phyloP scores from a whole-genome alignment of 37 sponge, comb jelly and placozoan species.

The Sycon ciliatum region DNA sequence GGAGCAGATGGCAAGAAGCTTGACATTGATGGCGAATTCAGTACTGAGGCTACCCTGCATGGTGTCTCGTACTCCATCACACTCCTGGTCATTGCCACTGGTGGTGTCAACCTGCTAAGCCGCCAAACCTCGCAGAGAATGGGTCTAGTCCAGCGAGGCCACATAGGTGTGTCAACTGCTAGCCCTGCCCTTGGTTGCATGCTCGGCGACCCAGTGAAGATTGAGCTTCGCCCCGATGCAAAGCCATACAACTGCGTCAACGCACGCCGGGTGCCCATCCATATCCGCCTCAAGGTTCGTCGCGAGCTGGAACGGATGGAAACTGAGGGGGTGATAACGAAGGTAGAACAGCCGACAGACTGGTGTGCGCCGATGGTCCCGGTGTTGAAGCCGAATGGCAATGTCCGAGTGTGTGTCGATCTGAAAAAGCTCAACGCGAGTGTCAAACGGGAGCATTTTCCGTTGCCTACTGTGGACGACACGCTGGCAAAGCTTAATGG shows the following conservation, averaged over 20 bases:
- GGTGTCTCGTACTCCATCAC: too few relatives aligned
- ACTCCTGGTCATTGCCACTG: too few relatives aligned
- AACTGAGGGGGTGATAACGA: constrained; percentile 23
- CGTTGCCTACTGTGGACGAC: constrained; percentile 35
- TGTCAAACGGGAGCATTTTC: constrained; percentile 23
- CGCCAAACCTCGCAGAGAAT: too few relatives aligned
- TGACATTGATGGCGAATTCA: too few relatives aligned
- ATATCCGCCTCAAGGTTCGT: constrained; percentile 20
- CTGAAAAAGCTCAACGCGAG: constrained; percentile 35
- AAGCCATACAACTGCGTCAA: constrained; percentile 20
- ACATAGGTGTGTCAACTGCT: too few relatives aligned
- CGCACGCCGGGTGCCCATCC: constrained; percentile 21
- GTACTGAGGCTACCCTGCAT: too few relatives aligned
- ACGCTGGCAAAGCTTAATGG: constrained; percentile 21
- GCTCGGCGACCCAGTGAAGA: constrained; percentile 21
- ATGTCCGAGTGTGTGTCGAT: constrained; percentile 35
- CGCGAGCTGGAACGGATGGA: constrained; percentile 30
- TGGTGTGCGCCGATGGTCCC: constrained; percentile 33
- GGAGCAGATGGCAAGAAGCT: too few relatives aligned
- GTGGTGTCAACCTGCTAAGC: too few relatives aligned
- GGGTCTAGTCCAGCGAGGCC: too few relatives aligned
- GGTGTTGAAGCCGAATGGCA: constrained; percentile 9
- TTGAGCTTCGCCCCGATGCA: constrained; percentile 28
- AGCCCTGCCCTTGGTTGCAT: too few relatives aligned
- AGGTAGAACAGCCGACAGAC: constrained; percentile 30